phyloP scores from a whole-genome alignment of 1,140 invertebrate species.

The Formica exsecta region DNA sequence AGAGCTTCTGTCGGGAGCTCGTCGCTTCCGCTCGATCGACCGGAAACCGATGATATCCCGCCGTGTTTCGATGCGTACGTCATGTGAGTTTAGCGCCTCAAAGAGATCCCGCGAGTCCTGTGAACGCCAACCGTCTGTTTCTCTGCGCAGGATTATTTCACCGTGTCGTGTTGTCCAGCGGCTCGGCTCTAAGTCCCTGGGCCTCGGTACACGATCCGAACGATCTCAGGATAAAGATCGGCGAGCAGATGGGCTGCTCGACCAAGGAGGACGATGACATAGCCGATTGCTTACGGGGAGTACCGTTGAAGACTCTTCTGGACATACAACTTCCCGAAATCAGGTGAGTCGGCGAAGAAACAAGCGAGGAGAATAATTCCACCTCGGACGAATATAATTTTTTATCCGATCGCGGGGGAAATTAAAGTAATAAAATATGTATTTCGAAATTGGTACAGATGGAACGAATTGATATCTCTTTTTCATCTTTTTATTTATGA shows the following conservation, averaged over 20 bases:
- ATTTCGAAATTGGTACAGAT: slow-evolving; percentile 53
- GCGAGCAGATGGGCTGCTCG: slow-evolving; percentile 90
- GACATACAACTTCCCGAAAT: slow-evolving; percentile 89
- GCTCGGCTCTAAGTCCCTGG: slow-evolving; percentile 94
- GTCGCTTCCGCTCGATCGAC: slow-evolving; percentile 48
- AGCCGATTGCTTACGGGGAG: slow-evolving; percentile 87
- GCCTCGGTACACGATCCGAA: slow-evolving; percentile 92
- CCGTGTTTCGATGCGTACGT: slow-evolving; percentile 12
- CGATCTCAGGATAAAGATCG: slow-evolving; percentile 90
- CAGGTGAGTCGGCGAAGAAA: slow-evolving; percentile 78
- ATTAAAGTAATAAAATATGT: slow-evolving; percentile 47
- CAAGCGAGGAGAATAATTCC: neutral
- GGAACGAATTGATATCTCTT: slow-evolving; percentile 38
- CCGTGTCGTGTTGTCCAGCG: slow-evolving; percentile 94
- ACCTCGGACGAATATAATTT: neutral
- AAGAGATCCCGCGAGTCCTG: slow-evolving; percentile 7
- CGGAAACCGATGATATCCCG: slow-evolving; percentile 57
- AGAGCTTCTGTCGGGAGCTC: slow-evolving; percentile 34
- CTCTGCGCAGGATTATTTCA: slow-evolving; percentile 91
- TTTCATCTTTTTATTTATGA: slow-evolving; percentile 55
- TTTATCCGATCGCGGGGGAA: neutral
- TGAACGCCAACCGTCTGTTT: slow-evolving; percentile 55
- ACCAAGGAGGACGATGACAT: slow-evolving; percentile 85
- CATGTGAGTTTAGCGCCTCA: neutral
- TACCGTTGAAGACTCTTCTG: slow-evolving; percentile 88